Base-by-base conservation (phyloP, 2,888 invertebrate genomes). In the Callimorpha dominula region DNA sequence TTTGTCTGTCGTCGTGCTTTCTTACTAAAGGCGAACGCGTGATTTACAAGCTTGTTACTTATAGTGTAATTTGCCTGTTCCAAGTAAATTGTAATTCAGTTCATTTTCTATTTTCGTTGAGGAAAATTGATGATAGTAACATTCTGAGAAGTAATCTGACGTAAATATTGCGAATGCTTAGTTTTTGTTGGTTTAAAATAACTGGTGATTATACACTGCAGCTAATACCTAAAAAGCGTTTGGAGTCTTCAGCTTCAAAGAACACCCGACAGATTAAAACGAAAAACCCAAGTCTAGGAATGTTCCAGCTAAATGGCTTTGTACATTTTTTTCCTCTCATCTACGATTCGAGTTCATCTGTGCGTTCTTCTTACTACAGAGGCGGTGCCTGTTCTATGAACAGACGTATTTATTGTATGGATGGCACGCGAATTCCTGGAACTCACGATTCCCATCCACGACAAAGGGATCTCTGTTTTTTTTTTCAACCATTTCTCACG, bases 401-500 rank as follows among this genome's bases (percentile, higher is more conserved):
- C 89, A 88, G 88, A 88, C 86, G 86, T 81, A 83, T 83, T 83
- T 84, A 85, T 85, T 85, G 85, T 88, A 86, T 83, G 86, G 85
- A 89, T 92, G 93, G 95, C 95, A 95, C 95, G 95, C 94, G 95
- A 94, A 94, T 95, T 94, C 95, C 90, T 79, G 86, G 95, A 95
- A 95, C 86, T 85, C 86, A 90, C 87, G 87, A 90, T 94, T 95
- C 95, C 92, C 95, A 94, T 92, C 91, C 88, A 84, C 89, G 86
- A 87, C 90, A 87, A 90, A 90, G 90, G 90, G 90, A 89, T 89
- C 87, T 86, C 85, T 83, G 78, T 81, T 90, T 63, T 73, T 92
- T 92, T 91, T 90, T 88, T 31, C 85, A 84, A 76, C 78, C 87
- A 88, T 89, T 92, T 92, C 93, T 92, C 93, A 92, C 92, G 91